Evolutionary conservation across 2,888 invertebrate species (phyloP), one percentile per base, ranked within the genome.

Genomic region (Ennomos quercinarius): DNA sequence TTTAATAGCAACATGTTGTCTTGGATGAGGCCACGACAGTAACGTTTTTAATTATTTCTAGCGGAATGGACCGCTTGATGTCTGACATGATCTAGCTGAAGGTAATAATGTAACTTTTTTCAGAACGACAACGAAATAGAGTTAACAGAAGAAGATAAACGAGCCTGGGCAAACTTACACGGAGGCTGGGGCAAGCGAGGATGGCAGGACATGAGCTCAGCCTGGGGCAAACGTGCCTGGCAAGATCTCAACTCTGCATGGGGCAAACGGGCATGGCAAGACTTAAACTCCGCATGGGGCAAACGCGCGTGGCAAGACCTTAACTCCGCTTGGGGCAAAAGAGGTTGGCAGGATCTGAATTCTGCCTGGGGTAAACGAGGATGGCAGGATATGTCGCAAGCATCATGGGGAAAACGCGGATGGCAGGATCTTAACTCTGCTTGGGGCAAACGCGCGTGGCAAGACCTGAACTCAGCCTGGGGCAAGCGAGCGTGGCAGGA

Each of bases 241-340:
- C 93, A 93, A 68, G 93, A 93, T 68, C 80, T 94, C 64, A 88
- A 89, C 72, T 82, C 85, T 0, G 91, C 90, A 57, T 93, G 93
- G 93, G 94, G 94, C 48, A 95, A 95, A 71, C 84, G 94, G 17
- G 94, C 91, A n/a, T 94, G 94, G 94, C 93, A 93, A 68, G 93
- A 93, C 67, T 77, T 93, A 39, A 91, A 91, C 72, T 85, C 80
- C 8, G 89, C 91, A 11, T 94, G 94, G 94, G 94, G 94, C 37
- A 95, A 95, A 74, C 83, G 94, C 34, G 94, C 90, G 27, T 95
- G 94, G 95, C 91, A 93, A 70, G 93, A 93, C 65, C 76, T 93
- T 57, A 89, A 61, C 43, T 61, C 61, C 0, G 63, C 66, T 3
- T 93, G 93, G 93, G 95, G 95, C 61, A 95, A 95, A 71, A 84